Base-by-base conservation (phyloP, 1,140 invertebrate genomes). In the Eurosta solidaginis region DNA sequence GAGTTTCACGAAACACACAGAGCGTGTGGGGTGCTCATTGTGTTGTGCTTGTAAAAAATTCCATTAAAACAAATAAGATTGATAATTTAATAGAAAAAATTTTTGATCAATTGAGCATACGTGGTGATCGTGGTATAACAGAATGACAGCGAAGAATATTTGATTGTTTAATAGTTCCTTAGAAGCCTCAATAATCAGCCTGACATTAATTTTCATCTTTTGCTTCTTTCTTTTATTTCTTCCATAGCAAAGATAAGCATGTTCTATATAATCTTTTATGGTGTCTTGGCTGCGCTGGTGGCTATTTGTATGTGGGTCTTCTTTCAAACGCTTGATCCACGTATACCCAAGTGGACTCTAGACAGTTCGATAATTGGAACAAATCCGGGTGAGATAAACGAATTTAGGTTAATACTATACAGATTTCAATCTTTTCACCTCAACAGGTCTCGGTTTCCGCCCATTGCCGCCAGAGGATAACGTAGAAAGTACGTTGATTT, bases 181-280 rank as follows among this genome's bases (percentile, higher is more conserved):
- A n/a, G n/a, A n/a, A n/a, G n/a, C n/a, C n/a, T n/a, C n/a, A n/a
- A n/a, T n/a, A n/a, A n/a, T n/a, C n/a, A n/a, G n/a, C n/a, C n/a
- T n/a, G n/a, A n/a, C n/a, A n/a, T n/a, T n/a, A n/a, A n/a, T n/a
- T n/a, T n/a, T n/a, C n/a, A n/a, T n/a, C n/a, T n/a, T n/a, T 49
- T 49, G 49, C 20, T 33, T n/a, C 63, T 78, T 17, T 81, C 79
- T 79, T 81, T 81, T 81, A 83, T 83, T 87, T 83, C 81, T 88
- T 83, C n/a, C n/a, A 77, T 90, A 97, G 96, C 92, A 73, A 96
- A 97, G 90, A 97, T 98, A 87, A 92, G 92, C 42, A 87, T 96
- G 20, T 98, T 98, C 91, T 98, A 98, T 89, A 89, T 96, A 80
- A 92, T 95, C 83, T 98, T 97, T 89, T 98, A 98, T 89, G 90